Base-by-base conservation (phyloP, 2,797 vertebrate genomes). In the Labeo calbasu region DNA sequence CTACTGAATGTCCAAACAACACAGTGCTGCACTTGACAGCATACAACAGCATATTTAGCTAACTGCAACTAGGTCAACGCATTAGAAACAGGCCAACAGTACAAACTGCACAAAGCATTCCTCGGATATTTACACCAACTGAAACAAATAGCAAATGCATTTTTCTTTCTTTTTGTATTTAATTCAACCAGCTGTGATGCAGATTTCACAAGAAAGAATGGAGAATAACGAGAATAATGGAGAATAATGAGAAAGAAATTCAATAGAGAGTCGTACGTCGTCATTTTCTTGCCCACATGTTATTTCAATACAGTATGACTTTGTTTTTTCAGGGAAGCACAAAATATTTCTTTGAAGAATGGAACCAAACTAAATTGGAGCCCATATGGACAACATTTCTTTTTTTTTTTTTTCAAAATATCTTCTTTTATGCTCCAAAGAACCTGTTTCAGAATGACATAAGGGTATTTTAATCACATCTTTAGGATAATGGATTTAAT, bases 71-170 rank as follows among this genome's bases (percentile, higher is more conserved):
- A 65, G 70, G 59, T 23, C 25, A 65, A 53, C 70, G 7, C 0
- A 6, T 50, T 21, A 21, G n/a, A 70, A 71, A 25, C 55, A 70
- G 40, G 51, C 36, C n/a, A 32, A 25, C 63, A n/a, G 61, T 32
- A 63, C 61, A 17, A 82, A 61, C 19, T 75, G 21, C 28, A 75
- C 5, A 43, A 53, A 75, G 48, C 59, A 63, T 75, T 53, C 43
- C 28, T 50, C 14, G 51, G 28, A 51, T 17, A 65, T 66, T 75
- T 19, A 51, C 14, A n/a, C 9, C 50, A 40, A 19, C 43, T 12
- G 25, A 82, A 19, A 25, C 8, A 73, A 51, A 21, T n/a, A 23
- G 17, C 19, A 51, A 53, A 28, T 25, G 8, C 12, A 32, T 12
- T 17, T 19, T n/a, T 11, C 51, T 25, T 53, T 36, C n/a, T 36